Conservation (phyloP, 2,113 vertebrate genomes). For the Gavia stellata region DNA sequence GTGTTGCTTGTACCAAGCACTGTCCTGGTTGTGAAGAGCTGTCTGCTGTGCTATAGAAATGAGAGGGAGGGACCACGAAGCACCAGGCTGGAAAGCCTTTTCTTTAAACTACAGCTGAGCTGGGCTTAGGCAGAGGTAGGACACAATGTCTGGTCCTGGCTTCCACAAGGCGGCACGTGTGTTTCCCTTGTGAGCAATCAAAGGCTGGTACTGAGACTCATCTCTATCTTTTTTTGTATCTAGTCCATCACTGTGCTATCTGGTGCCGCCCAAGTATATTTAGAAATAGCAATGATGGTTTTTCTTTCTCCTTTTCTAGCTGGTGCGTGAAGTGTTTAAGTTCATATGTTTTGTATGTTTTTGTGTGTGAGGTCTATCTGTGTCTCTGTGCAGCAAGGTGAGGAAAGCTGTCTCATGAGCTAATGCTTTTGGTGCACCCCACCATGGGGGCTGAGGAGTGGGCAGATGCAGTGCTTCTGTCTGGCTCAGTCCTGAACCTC, state of each 20-base stretch:
- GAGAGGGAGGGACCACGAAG: not conserved
- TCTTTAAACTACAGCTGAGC: not conserved
- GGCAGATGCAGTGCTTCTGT: not conserved
- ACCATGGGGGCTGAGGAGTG: not conserved
- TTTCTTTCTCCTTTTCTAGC: not conserved
- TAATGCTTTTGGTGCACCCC: not conserved
- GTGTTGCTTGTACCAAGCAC: not conserved
- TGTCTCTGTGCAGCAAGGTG: not conserved
- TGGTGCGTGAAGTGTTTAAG: not conserved
- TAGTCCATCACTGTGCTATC: not conserved
- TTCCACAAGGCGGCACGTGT: not conserved
- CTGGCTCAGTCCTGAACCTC: not conserved
- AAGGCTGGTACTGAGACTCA: not conserved
- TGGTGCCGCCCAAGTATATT: slow-evolving; percentile 8
- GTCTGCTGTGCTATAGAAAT: not conserved
- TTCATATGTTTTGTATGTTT: not conserved
- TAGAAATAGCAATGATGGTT: not conserved
- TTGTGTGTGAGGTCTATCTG: not conserved
- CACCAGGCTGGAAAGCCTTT: not conserved
- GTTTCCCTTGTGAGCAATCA: not conserved
- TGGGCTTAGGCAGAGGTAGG: slow-evolving; percentile 1
- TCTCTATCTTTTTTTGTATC: not conserved
- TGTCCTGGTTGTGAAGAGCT: not conserved
- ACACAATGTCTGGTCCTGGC: not conserved
- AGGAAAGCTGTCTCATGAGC: not conserved